Base-by-base conservation (phyloP, 2,797 vertebrate genomes). In the Chelon auratus region DNA sequence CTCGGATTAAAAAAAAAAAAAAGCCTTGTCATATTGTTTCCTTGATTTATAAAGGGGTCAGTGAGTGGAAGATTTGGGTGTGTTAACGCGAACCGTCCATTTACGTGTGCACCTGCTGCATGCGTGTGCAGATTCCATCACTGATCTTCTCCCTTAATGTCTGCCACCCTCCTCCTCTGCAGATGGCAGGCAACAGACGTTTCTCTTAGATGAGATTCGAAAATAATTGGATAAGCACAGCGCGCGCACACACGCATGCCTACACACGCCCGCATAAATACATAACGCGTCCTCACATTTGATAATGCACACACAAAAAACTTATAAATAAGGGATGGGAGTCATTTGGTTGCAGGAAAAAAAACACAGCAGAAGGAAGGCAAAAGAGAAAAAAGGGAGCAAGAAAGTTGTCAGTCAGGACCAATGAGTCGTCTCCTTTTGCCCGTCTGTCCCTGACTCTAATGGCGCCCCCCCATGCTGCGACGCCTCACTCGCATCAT, bases 121-220 rank as follows among this genome's bases (percentile, higher is more conserved):
- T 65, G 58, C 69, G 22, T 55, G 52, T 64, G 36, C 50, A 77
- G 65, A 76, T 83, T 84, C 72, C 58, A 71, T 78, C 69, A 63
- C 68, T 79, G 65, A 86, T 83, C 62, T 80, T 75, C 68, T 84
- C 65, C 64, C 73, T 89, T 91, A 87, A 89, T 83, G 80, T 84
- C 81, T 87, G 75, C 87, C 83, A 81, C 80, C 74, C 82, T 92
- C 87, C 77, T 91, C 84, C 80, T 84, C 72, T 82, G 77, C 92
- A 93, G 93, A 93, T 93, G 91, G 91, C 82, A 79, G 73, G 72
- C 84, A 90, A 86, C 93, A 93, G 91, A 93, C 83, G 88, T 84
- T 91, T 87, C 75, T 86, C 72, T 87, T 71, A 83, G 89, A 93
- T 83, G 86, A 74, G 80, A 88, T 90, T 90, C 60, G 47, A 86